Evolutionary conservation across 1,140 invertebrate species (phyloP), one percentile per base, ranked within the genome.

Genomic region (Drosophila tani): DNA sequence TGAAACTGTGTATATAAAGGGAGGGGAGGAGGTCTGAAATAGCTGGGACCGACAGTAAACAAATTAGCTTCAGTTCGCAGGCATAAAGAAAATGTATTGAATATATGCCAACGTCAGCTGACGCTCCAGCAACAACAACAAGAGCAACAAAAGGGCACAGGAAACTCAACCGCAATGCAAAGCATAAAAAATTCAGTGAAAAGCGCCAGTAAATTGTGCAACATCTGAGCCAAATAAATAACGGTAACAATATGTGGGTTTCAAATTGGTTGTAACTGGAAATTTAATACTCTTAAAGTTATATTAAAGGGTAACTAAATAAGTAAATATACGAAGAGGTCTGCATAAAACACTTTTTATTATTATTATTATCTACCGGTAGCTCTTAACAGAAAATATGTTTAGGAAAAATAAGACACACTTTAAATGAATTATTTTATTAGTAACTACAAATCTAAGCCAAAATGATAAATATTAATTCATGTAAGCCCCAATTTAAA

Each of bases 81-180:
- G 68, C 82, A 64, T 51, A 76, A 67, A 69, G 58, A 60, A 73
- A 76, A 87, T 87, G 86, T 83, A 87, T 87, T 83, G 81, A 75
- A 84, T 88, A 87, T 88, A 84, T 88, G 84, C 84, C 84, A 87
- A 71, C 74, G 73, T 76, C 84, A 87, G 84, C 85, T 87, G 84
- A 84, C 84, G 84, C 62, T 55, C 38, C 75, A 27, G 47, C 67
- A 82, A 62, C 38, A 75, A 56, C 24, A 64, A 51, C 2, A 55
- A 15, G 0, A 41, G 41, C 64, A 57, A 67, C 32, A 70, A 41
- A 8, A 51, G 17, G 19, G 49, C 19, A 40, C 46, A 40, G 66
- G 43, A 58, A 70, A 58, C 75, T 58, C 40, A 79, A 88, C 83
- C 84, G 65, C 84, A 87, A 78, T 76, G 73, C 67, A 80, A 79